phyloP scores from a whole-genome alignment of 1,140 invertebrate genomes.

The Calycopis cecrops region DNA sequence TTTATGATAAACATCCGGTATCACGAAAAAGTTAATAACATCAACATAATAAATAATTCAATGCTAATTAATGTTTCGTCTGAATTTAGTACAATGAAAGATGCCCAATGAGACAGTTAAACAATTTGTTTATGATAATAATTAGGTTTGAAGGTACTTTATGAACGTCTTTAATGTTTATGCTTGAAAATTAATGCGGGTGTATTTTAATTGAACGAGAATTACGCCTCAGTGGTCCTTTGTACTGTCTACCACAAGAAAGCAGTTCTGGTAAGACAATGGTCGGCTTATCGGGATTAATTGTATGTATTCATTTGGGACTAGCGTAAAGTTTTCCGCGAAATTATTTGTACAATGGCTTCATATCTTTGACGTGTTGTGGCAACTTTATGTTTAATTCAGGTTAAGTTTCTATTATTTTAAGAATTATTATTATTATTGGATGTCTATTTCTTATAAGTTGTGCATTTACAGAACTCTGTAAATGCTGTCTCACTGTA shows the following conservation, averaged over 20 bases:
- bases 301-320: conserved; percentile 20
- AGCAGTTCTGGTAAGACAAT: conserved; percentile 26
- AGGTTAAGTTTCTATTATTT: no score
- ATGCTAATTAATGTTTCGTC: no score
- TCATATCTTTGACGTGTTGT: conserved; percentile 6
- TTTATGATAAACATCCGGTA: no score
- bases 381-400: neutral
- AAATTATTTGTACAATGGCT: conserved; percentile 9
- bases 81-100: no score
- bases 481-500: no score
- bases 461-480: no score
- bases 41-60: no score
- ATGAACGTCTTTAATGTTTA: conserved; percentile 12
- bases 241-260: conserved; percentile 22
- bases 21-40: no score
- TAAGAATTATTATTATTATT: no score
- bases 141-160: conserved; percentile 12
- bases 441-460: no score
- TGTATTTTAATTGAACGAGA: conserved; percentile 34
- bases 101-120: no score
- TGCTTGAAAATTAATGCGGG: conserved; percentile 24
- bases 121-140: conserved; percentile 2
- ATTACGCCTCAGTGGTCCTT: conserved; percentile 27
- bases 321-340: conserved; percentile 14
- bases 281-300: conserved; percentile 21